Evolutionary conservation across 1,140 invertebrate genomes (phyloP).

Genomic region (Brachionus sp.): DNA sequence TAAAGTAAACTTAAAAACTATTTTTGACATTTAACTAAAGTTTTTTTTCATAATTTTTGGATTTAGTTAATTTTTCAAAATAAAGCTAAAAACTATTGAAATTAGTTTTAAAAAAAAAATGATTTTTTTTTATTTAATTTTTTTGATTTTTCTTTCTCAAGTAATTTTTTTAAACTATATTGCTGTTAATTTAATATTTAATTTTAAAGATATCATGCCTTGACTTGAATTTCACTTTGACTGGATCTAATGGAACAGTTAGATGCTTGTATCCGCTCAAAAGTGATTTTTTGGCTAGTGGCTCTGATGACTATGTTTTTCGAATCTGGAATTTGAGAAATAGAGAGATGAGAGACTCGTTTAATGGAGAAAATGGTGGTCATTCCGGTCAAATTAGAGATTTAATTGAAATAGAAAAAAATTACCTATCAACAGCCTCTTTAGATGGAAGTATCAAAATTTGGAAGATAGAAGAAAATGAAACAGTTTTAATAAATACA

Average conservation of each 20-base stretch:
- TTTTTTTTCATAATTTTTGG: too few relatives aligned
- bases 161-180: too few relatives aligned
- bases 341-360: slow-evolving; percentile 76
- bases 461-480: slow-evolving; percentile 81
- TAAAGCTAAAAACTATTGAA: too few relatives aligned
- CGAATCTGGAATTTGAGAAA: slow-evolving; percentile 89
- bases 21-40: too few relatives aligned
- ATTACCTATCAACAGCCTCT: slow-evolving; percentile 89
- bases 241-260: not conserved
- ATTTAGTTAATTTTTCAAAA: too few relatives aligned
- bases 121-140: too few relatives aligned
- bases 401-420: slow-evolving; percentile 91
- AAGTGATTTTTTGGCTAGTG: slow-evolving; percentile 82
- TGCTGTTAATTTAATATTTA: too few relatives aligned
- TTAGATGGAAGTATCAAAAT: slow-evolving; percentile 97
- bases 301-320: slow-evolving; percentile 95
- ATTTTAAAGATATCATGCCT: not conserved
- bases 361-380: slow-evolving; percentile 95
- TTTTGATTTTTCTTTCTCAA: too few relatives aligned
- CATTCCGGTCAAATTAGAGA: slow-evolving; percentile 77
- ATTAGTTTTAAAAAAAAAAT: too few relatives aligned
- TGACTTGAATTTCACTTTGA: not conserved
- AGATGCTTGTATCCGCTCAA: slow-evolving; percentile 54
- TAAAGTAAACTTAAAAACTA: too few relatives aligned
- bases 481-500: slow-evolving; percentile 65